Percentiles rank a stretch among this genome's conserved stretches.
phyloP scores from a whole-genome alignment of 2,113 vertebrate genomes.

The Carassius carassius region DNA sequence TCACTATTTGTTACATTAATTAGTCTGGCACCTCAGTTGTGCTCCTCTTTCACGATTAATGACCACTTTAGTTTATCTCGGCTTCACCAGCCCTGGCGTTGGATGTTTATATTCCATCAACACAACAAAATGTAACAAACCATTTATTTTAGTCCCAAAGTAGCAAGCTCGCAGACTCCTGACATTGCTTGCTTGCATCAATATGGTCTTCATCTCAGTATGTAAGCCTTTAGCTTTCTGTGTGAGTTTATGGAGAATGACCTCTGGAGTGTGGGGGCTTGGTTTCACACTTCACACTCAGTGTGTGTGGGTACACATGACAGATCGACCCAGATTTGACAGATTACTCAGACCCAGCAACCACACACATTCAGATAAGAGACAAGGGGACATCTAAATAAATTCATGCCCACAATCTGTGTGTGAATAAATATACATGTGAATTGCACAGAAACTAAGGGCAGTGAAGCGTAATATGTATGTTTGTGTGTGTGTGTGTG shows the following conservation, averaged over 20 bases:
- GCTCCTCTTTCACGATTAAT: constrained; percentile 65
- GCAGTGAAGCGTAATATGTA: too few relatives aligned
- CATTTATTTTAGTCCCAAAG: constrained; percentile 43
- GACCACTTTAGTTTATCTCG: constrained; percentile 50
- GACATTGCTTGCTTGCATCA: constrained; percentile 27
- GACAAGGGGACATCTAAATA: constrained; percentile 31
- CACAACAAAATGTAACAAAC: constrained; percentile 53
- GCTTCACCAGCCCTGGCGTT: constrained; percentile 23
- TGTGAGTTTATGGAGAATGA: constrained; percentile 35
- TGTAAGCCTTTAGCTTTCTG: neutral
- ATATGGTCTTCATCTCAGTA: neutral
- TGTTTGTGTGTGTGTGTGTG: too few relatives aligned
- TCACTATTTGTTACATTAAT: constrained; percentile 43
- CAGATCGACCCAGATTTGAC: too few relatives aligned
- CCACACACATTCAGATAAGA: constrained; percentile 43
- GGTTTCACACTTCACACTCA: constrained; percentile 15
- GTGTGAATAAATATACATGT: neutral
- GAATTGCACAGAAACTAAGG: too few relatives aligned
- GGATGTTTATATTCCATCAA: constrained; percentile 56
- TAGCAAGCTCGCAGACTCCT: constrained; percentile 29
- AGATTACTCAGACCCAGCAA: constrained; percentile 16
- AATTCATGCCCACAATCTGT: neutral
- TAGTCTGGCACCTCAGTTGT: constrained; percentile 43
- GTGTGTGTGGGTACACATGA: constrained; percentile 5
- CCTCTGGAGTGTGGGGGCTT: neutral